Evolutionary conservation across 1,140 invertebrate species (phyloP).

Genomic region (Apis laboriosa): DNA sequence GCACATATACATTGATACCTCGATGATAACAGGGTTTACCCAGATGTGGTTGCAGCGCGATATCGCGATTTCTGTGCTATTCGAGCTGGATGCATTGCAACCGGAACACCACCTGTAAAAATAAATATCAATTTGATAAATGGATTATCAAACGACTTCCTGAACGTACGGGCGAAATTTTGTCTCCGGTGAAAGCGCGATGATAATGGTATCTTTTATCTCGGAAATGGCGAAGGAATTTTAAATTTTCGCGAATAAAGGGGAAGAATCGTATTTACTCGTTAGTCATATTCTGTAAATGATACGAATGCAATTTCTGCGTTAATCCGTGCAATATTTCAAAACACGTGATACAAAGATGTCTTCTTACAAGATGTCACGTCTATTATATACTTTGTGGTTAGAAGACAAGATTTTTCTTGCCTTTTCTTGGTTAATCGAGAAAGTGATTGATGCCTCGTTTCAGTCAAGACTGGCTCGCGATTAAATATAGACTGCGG

Average conservation of each 20-base stretch:
- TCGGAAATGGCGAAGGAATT: slow-evolving; percentile 4
- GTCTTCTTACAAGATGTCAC: no score
- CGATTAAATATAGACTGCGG: slow-evolving; percentile 15
- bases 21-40: slow-evolving; percentile 59
- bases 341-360: no score
- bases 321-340: no score
- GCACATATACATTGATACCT: slow-evolving; percentile 47
- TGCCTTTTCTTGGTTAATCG: slow-evolving; percentile 25
- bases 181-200: slow-evolving; percentile 22
- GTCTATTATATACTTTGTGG: no score
- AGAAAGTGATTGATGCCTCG: slow-evolving; percentile 28
- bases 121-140: slow-evolving; percentile 63
- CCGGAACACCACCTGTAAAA: slow-evolving; percentile 53
- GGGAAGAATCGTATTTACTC: no score
- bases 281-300: no score
- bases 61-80: slow-evolving; percentile 35
- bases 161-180: slow-evolving; percentile 45
- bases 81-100: slow-evolving; percentile 21
- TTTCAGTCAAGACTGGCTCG: neutral
- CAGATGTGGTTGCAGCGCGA: slow-evolving; percentile 45
- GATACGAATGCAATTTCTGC: no score
- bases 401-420: neutral
- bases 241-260: no score
- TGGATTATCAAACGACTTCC: slow-evolving; percentile 62
- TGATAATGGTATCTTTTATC: slow-evolving; percentile 6